Evolutionary conservation across 2,888 invertebrate genomes (phyloP).

Genomic region (Eudasyphora cyanicolor): DNA sequence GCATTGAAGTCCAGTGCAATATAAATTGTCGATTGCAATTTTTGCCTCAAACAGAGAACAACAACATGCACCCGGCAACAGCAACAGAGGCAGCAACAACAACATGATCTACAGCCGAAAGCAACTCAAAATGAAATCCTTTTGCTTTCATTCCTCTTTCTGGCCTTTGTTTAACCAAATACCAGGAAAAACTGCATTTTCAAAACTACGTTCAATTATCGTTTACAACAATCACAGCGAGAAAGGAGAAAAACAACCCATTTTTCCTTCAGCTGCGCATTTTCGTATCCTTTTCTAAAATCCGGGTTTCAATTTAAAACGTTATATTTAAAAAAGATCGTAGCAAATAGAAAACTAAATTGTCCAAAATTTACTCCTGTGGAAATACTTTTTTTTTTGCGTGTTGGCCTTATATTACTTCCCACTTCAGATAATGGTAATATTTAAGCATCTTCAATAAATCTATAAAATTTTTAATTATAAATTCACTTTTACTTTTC

Average conservation of each 20-base stretch:
- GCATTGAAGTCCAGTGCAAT: constrained; percentile 5
- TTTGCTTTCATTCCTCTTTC: constrained; percentile 50
- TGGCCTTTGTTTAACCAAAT: background rate
- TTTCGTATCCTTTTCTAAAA: too few species aligned
- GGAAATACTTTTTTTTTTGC: too few species aligned
- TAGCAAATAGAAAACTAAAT: too few species aligned
- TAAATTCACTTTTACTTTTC: too few species aligned
- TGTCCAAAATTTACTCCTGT: too few species aligned
- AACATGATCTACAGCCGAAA: background rate
- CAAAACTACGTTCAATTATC: constrained; percentile 45
- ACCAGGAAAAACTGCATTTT: background rate
- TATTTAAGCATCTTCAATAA: too few species aligned
- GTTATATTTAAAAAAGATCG: too few species aligned
- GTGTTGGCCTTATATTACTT: too few species aligned
- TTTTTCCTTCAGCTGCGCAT: constrained; percentile 4
- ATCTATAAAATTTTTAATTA: too few species aligned
- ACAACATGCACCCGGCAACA: constrained; percentile 26
- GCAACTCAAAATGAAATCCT: constrained; percentile 38
- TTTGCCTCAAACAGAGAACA: background rate
- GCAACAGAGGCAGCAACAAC: too few species aligned
- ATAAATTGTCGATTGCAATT: constrained; percentile 56
- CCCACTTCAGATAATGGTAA: too few species aligned
- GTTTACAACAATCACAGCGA: constrained; percentile 47
- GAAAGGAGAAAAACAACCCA: constrained; percentile 41
- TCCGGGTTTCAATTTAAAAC: too few species aligned